Evolutionary conservation across 1,140 invertebrate genomes (phyloP), one percentile per base, ranked within the genome.

Genomic region (Zaprionus davidi): DNA sequence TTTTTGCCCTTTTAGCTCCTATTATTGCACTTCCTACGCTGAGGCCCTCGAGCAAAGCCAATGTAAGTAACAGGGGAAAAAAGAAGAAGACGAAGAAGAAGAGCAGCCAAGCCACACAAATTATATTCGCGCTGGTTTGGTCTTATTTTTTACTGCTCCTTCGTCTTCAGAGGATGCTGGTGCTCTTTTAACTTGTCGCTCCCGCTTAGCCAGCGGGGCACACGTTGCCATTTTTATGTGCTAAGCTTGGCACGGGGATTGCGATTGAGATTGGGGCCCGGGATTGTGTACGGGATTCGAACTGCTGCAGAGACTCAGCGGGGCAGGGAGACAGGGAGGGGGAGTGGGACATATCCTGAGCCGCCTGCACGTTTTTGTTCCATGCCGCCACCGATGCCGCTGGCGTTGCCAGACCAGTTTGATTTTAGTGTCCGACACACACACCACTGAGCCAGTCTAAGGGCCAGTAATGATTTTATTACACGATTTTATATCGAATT

Each of bases 401-500:
- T 69, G 81, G 80, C 69, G 68, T 70, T 72, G 56, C 69, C 56
- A 68, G 76, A 79, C 80, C 58, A 71, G 84, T 82, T 86, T 86
- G 81, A 83, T 86, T 85, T 82, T 86, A 87, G 65, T 79, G 74
- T 41, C 64, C 46, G 46, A 60, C 17, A 71, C 62, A 71, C 62
- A 55, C 17, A 36, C 57, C 12, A 53, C 44, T 28, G 46, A 41
- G 51, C 13, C 51, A 56, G 53, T 56, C 53, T 49, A 62, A 78
- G 24, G 62, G 68, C 74, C 77, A 79, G 85, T 90, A 88, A 88
- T 88, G 85, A 88, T 88, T 88, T 88, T 88, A 90, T 88, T 88
- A 88, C 85, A 82, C 70, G 78, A 85, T 88, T 88, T 90, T 90
- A 87, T 88, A 88, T 90, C 85, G 81, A 81, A 88, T 88, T 88